Evolutionary conservation across 2,797 vertebrate species (phyloP).

Genomic region (Falco naumanni): DNA sequence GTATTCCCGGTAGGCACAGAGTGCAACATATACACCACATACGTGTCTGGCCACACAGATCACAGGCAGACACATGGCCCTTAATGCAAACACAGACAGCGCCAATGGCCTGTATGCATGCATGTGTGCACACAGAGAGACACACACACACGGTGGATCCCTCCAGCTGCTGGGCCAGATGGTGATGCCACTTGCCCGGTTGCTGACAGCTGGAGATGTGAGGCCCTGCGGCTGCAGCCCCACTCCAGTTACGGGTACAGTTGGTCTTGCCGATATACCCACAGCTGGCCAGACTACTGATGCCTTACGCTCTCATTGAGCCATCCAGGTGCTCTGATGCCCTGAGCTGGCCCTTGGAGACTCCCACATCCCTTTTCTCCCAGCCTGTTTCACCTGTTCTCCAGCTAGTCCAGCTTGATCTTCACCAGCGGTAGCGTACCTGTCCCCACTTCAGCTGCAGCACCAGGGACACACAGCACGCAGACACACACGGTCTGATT

Average conservation of each 20-base stretch:
- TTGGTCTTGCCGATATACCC: background rate
- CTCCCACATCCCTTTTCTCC: background rate
- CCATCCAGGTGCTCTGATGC: background rate
- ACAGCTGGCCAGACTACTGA: background rate
- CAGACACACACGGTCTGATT: background rate
- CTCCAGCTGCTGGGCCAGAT: background rate
- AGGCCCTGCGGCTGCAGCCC: background rate
- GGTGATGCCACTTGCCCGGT: background rate
- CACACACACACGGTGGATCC: too few relatives aligned
- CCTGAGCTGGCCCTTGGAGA: background rate
- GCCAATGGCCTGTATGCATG: too few relatives aligned
- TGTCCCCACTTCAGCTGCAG: background rate
- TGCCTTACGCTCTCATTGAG: background rate
- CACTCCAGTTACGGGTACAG: background rate
- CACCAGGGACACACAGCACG: too few relatives aligned
- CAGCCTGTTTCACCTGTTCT: background rate
- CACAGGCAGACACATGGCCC: too few relatives aligned
- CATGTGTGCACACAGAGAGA: too few relatives aligned
- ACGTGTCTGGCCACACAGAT: background rate
- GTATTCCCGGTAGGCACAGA: background rate
- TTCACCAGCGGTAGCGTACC: background rate
- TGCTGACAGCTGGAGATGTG: background rate
- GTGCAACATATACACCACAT: fast-evolving
- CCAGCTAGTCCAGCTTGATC: background rate
- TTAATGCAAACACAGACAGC: background rate